Base-by-base conservation (phyloP, 2,888 invertebrate genomes). In the Orchesellides sinensis region DNA sequence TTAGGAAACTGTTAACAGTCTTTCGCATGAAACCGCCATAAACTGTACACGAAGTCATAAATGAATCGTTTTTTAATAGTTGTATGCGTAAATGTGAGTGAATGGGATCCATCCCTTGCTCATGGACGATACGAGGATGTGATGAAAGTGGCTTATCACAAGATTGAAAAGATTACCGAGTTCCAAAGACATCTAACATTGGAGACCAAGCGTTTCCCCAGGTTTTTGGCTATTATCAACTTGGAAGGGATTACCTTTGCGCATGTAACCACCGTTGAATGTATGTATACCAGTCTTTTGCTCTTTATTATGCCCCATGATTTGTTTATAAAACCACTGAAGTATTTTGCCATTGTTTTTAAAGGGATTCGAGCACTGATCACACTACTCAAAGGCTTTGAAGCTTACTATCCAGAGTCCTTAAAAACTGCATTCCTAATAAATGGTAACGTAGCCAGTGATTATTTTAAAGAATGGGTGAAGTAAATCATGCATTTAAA, bases 211-310 rank as follows among this genome's bases (percentile, higher is more conserved):
- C 12, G 21, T 0, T 74, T 68, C 54, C 25, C 74, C 2, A 74
- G 75, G 19, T 52, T 74, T 25, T 35, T 63, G 2, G 61, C 49
- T 14, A 54, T 81, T 2, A 59, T 81, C 6, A 81, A 81, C 23
- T n/a, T 81, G 69, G 69, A 81, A 27, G 74, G 74, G n/a, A 4
- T 81, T 8, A 69, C 74, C 0, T 74, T 81, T 63, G 81, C 81
- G 17, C 81, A 81, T 17, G 69, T 69, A 12, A 81, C 47, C 27
- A 63, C 52, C 6, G 69, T 74, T 10, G 81, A 81, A 40, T 81
- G 81, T 81, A 74, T 63, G 74, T 12, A 29, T 6, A 32, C 32
- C 32, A 40, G 40, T 2, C n/a, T 2, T 8, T n/a, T 2, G n/a
- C 10, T 14, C 40, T 2, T 40, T 10, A 14, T 40, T 5, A 14